phyloP scores from a whole-genome alignment of 2,797 vertebrate genomes.

The Pseudopleuronectes americanus region DNA sequence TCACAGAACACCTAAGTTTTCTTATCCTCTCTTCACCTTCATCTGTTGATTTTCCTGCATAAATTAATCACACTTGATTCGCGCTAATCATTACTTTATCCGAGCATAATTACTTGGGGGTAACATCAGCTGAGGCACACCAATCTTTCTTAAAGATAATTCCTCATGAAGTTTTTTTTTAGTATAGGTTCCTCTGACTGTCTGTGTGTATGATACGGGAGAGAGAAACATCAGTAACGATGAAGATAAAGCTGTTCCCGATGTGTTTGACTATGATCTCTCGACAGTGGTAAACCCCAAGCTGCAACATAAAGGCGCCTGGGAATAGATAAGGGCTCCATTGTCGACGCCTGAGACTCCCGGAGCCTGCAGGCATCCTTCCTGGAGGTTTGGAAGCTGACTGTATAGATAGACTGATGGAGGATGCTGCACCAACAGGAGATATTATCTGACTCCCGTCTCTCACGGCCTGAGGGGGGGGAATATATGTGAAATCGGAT shows the following conservation, averaged over 20 bases:
- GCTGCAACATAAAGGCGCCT: constrained; percentile 48
- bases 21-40: background rate
- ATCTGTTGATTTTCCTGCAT: constrained; percentile 14
- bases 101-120: constrained; percentile 14
- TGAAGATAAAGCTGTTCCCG: constrained; percentile 34
- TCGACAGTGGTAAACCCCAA: constrained; percentile 36
- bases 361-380: constrained; percentile 48
- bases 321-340: constrained; percentile 52
- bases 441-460: constrained; percentile 57
- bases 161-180: constrained; percentile 8
- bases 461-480: constrained; percentile 39
- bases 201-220: constrained; percentile 5
- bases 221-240: constrained; percentile 32
- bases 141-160: constrained; percentile 9
- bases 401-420: constrained; percentile 51
- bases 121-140: constrained; percentile 19
- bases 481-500: constrained; percentile 52
- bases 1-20: background rate
- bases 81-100: constrained; percentile 21
- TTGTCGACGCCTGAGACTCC: constrained; percentile 42
- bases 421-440: constrained; percentile 62
- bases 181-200: background rate
- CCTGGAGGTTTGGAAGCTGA: constrained; percentile 49
- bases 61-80: constrained; percentile 13
- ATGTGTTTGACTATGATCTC: constrained; percentile 46